Conservation (phyloP, 2,888 invertebrate genomes). For the Drosophila putrida region DNA sequence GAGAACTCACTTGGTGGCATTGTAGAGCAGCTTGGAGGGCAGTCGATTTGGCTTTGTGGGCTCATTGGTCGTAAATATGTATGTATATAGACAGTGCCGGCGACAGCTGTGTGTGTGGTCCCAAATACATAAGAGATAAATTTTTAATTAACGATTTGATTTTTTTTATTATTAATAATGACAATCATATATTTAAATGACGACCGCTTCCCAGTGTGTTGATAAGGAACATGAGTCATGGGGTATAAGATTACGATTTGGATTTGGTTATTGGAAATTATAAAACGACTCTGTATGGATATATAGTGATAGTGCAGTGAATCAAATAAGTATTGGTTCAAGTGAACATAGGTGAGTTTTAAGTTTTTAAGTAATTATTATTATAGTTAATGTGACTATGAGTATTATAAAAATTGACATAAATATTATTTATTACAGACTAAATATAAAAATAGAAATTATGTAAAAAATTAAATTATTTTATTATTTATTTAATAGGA, state of each 20-base stretch:
- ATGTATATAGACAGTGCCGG: slow-evolving; percentile 84
- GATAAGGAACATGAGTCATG: slow-evolving; percentile 51
- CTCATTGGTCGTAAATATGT: slow-evolving; percentile 83
- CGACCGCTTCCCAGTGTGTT: slow-evolving; percentile 7
- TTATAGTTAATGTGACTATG: too few species aligned
- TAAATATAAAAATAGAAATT: too few species aligned
- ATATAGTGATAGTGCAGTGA: too few species aligned
- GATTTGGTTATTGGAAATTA: slow-evolving; percentile 30
- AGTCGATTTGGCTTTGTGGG: slow-evolving; percentile 80
- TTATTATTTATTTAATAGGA: too few species aligned
- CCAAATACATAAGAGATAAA: slow-evolving; percentile 36
- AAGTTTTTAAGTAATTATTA: too few species aligned
- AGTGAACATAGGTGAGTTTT: too few species aligned
- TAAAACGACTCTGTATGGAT: background rate
- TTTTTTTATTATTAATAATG: slow-evolving; percentile 8
- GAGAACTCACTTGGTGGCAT: slow-evolving; percentile 84
- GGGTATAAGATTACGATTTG: slow-evolving; percentile 18
- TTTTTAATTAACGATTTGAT: slow-evolving; percentile 57
- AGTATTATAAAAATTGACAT: too few species aligned
- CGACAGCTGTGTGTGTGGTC: slow-evolving; percentile 83
- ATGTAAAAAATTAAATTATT: too few species aligned
- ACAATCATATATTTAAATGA: slow-evolving; percentile 9
- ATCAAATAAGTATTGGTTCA: too few species aligned
- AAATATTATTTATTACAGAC: too few species aligned
- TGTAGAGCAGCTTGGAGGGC: slow-evolving; percentile 83